Evolutionary conservation across 2,888 invertebrate genomes (phyloP), one percentile per base, ranked within the genome.

Genomic region (Leucoma salicis): DNA sequence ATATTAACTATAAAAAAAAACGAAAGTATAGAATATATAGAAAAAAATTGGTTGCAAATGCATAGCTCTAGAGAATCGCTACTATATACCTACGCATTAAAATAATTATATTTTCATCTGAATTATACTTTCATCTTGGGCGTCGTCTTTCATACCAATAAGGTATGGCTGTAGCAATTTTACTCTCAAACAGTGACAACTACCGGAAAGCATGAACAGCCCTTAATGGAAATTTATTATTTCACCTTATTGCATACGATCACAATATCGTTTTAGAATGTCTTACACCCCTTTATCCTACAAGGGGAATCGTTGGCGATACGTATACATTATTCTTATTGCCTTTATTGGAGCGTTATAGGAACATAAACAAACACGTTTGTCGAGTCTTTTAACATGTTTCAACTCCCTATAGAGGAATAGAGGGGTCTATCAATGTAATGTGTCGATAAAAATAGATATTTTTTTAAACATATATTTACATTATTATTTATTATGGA

Each of bases 301-400:
- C 31, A 31, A 43, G 39, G 33, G 35, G 46, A 46, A 49, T 42
- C 33, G 31, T 16, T 15, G 21, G 35, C 18, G 34, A 55, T 58
- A 55, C 42, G 46, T 46, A 52, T 11, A 21, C 44, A 53, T 55
- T 48, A 48, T 42, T 55, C 35, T 42, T 48, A 55, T 49, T 50
- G 44, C 47, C 13, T 57, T 42, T 52, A 58, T 55, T 52, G 49
- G 29, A 29, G 39, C 40, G 41, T 46, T 35, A 52, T 43, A 47
- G 51, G 34, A 38, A 48, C 49, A 57, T 57, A 58, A 52, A 58
- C 53, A 58, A 49, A 58, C 46, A 50, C 46, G 31, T 50, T 46
- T 28, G 16, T 46, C 40, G 44, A 43, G 32, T 37, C 35, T 48
- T 42, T 35, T 58, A 43, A 43, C 52, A 42, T 53, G 48, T 49